These are phyloP conservation scores for Ptilorrhoa leucosticta DNA, from an alignment of 2,113 vertebrate genomes.

Conservation along the genomic window DNA sequence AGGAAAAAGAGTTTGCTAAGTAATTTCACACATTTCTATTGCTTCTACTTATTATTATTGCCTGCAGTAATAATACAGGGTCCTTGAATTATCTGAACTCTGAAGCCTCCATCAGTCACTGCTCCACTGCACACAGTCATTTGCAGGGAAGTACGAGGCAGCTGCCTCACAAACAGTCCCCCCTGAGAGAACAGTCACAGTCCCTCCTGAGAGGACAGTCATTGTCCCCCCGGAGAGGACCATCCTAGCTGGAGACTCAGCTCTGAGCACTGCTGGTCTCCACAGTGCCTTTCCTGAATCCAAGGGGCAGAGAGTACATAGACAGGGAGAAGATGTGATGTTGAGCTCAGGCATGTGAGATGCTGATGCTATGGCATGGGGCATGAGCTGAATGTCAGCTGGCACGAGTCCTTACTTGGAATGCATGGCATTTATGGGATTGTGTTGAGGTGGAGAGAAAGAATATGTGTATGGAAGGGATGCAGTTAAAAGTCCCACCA, in stretches of 20 bases:
- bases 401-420: neutral
- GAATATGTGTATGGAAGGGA: neutral
- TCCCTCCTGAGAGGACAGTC: neutral
- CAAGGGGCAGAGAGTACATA: accelerated
- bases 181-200: neutral
- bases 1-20: neutral
- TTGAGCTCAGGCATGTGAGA: neutral
- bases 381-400: neutral
- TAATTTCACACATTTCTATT: neutral
- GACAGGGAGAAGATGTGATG: neutral
- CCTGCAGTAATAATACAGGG: neutral
- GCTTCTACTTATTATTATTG: neutral
- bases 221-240: neutral
- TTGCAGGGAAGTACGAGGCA: neutral
- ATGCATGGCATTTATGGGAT: neutral
- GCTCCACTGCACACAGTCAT: neutral
- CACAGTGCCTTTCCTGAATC: neutral
- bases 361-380: neutral
- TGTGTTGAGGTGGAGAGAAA: neutral
- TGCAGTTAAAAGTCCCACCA: neutral
- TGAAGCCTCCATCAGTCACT: neutral
- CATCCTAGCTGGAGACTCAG: neutral
- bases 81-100: neutral
- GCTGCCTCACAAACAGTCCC: neutral
- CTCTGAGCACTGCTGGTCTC: neutral